Percentiles rank a stretch among this genome's conserved stretches.
These are phyloP conservation scores for Urocolius indicus DNA, from an alignment of 2,113 vertebrate genomes.

Conservation along the genomic window DNA sequence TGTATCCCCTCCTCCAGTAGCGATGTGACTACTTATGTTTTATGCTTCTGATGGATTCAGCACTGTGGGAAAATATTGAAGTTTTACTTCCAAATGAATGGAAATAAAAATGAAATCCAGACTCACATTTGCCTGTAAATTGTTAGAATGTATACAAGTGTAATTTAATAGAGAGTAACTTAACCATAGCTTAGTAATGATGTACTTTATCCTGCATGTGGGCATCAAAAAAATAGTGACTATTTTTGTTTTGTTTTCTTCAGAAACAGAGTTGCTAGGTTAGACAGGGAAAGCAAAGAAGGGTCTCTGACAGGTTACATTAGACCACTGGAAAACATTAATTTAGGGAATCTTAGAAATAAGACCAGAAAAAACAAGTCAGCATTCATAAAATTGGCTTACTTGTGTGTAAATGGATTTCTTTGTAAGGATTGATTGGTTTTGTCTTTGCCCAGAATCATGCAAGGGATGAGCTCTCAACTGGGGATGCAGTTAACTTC, in stretches of 20 bases:
- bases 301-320: not conserved
- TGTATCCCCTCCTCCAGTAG: not conserved
- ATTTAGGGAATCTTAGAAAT: not conserved
- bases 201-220: not conserved
- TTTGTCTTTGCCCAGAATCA: not conserved
- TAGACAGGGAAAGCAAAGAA: not conserved
- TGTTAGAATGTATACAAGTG: conserved; percentile 51
- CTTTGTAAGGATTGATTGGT: not conserved
- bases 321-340: not conserved
- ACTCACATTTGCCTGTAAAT: conserved; percentile 37
- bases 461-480: not conserved
- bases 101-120: conserved; percentile 11
- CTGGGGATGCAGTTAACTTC: not conserved
- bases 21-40: not conserved
- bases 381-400: not conserved
- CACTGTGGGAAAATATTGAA: not conserved
- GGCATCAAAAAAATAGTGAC: not conserved
- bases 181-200: conserved; percentile 37
- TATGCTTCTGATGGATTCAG: not conserved
- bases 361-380: not conserved
- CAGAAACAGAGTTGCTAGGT: not conserved
- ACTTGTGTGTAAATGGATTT: not conserved
- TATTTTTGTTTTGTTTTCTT: not conserved
- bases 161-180: conserved; percentile 64
- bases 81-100: not conserved